Evolutionary conservation across 2,888 invertebrate species (phyloP), one percentile per base, ranked within the genome.

Genomic region (Noctua comes): DNA sequence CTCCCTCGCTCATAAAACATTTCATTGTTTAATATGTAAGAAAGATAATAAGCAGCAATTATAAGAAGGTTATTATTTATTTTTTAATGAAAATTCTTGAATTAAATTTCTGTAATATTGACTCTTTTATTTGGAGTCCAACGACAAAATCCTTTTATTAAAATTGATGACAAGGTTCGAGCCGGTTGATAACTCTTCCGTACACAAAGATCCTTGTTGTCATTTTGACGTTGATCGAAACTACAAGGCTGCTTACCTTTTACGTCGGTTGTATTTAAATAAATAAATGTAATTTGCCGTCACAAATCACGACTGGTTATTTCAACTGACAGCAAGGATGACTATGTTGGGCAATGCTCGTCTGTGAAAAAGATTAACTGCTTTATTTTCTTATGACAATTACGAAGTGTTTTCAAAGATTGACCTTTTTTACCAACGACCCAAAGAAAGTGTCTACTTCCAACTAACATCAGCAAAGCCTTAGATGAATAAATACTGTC

Each of bases 121-220:
- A 36, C 64, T 71, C 21, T 43, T 40, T 62, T 40, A 64, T 62
- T 77, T 68, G 36, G 40, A 16, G 68, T 21, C 16, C 8, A 54
- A 54, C 59, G 85, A 57, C 27, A 73, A 71, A 84, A 69, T n/a
- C 57, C 57, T 73, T 80, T 80, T 43, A 51, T 68, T 71, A 40
- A 54, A 81, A 68, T 68, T 43, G 72, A 79, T 57, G 36, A 64
- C 36, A 57, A 31, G n/a, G 46, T 51, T 79, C n/a, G 48, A 54
- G 62, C 10, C 31, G 46, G 36, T 43, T 64, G 48, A 73, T 64
- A 64, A 36, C 36, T 27, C n/a, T 36, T 66, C 36, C 36, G 71
- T 80, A 31, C 70, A 73, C 57, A 64, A 46, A 65, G 57, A 51
- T 80, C 36, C 51, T 85, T 69, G 57, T 51, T 43, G 62, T 64